Conservation (phyloP, 2,888 invertebrate genomes). For the Sarcophaga caerulescens region DNA sequence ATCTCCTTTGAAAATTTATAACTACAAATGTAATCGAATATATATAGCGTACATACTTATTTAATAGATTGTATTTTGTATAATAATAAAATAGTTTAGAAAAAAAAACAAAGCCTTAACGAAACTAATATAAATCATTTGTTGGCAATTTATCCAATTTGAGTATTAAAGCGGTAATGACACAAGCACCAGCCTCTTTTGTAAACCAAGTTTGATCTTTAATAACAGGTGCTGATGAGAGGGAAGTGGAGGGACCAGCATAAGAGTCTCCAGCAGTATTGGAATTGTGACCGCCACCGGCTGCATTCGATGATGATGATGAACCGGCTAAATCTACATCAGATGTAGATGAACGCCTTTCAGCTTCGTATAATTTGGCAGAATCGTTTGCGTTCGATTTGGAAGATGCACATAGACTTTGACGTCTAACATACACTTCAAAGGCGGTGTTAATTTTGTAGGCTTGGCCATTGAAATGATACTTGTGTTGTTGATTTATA, state of each 20-base stretch:
- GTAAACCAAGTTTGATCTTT: constrained; percentile 81
- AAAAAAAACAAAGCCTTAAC: not conserved
- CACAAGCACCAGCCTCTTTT: constrained; percentile 81
- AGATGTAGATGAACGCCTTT: constrained; percentile 63
- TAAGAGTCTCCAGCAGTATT: constrained; percentile 33
- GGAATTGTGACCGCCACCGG: constrained; percentile 62
- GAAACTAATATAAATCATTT: constrained; percentile 55
- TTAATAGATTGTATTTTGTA: not conserved
- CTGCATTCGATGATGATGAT: constrained; percentile 37
- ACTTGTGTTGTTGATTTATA: constrained; percentile 76
- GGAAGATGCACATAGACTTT: constrained; percentile 77
- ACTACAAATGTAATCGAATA: constrained; percentile 17
- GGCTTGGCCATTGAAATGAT: constrained; percentile 74
- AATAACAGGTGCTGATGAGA: constrained; percentile 74
- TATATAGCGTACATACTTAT: not conserved
- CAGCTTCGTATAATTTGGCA: constrained; percentile 57
- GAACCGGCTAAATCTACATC: constrained; percentile 58
- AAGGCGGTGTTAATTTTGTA: constrained; percentile 80
- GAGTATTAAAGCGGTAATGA: constrained; percentile 79
- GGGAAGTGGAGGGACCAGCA: constrained; percentile 63
- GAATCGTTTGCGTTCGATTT: constrained; percentile 63
- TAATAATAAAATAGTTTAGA: not conserved
- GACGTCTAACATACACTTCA: constrained; percentile 80
- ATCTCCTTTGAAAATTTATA: constrained; percentile 26
- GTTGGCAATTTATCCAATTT: constrained; percentile 75